phyloP scores from a whole-genome alignment of 2,888 invertebrate species.

The Macrophya alboannulata region DNA sequence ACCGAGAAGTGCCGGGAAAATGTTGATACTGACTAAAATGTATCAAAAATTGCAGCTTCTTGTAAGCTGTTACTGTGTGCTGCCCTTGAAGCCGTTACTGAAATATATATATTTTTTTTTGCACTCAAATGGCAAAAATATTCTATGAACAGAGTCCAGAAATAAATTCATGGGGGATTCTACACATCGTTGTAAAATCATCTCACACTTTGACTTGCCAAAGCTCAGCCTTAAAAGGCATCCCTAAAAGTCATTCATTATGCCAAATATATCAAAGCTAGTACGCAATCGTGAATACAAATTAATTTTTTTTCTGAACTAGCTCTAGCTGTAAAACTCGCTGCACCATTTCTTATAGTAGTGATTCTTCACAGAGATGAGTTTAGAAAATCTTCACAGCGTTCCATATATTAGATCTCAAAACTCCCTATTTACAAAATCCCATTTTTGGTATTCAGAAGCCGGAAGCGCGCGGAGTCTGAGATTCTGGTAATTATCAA shows the following conservation, averaged over 20 bases:
- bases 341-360: neutral
- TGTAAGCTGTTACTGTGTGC: neutral
- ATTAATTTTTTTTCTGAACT: neutral
- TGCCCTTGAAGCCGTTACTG: neutral
- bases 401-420: neutral
- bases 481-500: neutral
- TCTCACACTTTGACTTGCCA: too few species aligned
- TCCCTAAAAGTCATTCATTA: neutral
- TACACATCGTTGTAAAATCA: too few species aligned
- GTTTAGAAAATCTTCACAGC: neutral
- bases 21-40: neutral
- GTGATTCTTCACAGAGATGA: neutral
- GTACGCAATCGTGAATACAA: neutral
- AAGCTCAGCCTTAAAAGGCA: too few species aligned
- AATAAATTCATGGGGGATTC: too few species aligned
- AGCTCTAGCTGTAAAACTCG: too few species aligned
- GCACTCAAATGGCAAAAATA: neutral
- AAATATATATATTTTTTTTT: neutral
- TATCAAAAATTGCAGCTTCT: neutral
- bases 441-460: neutral
- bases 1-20: neutral
- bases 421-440: neutral
- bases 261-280: neutral
- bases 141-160: neutral
- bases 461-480: neutral